Percentiles rank a stretch among this genome's conserved stretches.
phyloP scores from a whole-genome alignment of 2,888 invertebrate species.

The Myopa tessellatipennis region DNA sequence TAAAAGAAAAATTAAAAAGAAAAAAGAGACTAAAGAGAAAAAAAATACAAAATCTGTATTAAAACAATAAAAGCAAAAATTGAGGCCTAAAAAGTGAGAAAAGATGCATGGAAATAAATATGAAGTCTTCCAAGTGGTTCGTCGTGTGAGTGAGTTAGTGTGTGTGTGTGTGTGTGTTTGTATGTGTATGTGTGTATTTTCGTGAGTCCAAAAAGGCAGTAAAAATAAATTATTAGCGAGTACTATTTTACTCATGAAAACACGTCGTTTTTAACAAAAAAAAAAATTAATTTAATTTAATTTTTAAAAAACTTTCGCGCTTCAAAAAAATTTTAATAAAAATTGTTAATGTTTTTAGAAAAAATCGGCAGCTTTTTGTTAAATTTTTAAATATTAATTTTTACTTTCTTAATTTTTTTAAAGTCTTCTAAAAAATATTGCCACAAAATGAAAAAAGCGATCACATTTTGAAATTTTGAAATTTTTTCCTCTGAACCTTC shows the following conservation, averaged over 20 bases:
- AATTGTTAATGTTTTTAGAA: neutral
- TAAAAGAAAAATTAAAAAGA: neutral
- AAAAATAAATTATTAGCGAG: neutral
- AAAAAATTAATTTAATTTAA: neutral
- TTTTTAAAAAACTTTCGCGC: too few species aligned
- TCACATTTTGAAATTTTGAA: neutral
- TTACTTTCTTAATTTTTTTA: slow-evolving; percentile 1
- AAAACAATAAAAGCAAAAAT: too few species aligned
- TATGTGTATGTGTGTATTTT: slow-evolving; percentile 26
- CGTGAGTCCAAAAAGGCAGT: neutral
- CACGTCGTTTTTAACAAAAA: too few species aligned
- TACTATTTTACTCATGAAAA: too few species aligned
- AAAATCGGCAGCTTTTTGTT: neutral
- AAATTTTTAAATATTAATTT: slow-evolving; percentile 14
- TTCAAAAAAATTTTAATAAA: too few species aligned
- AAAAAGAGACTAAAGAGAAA: neutral
- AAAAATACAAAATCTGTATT: too few species aligned
- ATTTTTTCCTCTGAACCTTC: too few species aligned
- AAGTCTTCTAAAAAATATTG: slow-evolving; percentile 4
- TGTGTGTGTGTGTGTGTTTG: slow-evolving; percentile 5
- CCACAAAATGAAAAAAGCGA: neutral
- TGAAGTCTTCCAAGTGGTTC: slow-evolving; percentile 24
- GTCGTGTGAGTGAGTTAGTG: slow-evolving; percentile 24
- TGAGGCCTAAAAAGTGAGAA: neutral
- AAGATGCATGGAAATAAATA: slow-evolving; percentile 14